Base-by-base conservation (phyloP, 2,888 invertebrate genomes). In the Erebia palarica region DNA sequence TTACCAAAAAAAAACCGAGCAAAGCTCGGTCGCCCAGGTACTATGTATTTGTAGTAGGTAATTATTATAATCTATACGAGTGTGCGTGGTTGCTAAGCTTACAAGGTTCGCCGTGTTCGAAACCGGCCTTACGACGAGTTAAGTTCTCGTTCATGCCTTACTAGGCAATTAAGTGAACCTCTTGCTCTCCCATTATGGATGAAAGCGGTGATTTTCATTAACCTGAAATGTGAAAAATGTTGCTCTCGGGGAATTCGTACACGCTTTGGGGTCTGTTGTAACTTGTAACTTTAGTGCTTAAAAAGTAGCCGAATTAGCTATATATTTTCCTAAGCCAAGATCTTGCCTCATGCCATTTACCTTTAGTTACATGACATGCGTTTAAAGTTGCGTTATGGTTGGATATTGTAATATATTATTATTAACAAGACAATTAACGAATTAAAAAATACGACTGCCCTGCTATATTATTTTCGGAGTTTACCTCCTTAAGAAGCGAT, bases 181-280 rank as follows among this genome's bases (percentile, higher is more conserved):
- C 84, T 86, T 82, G 75, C 79, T 81, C 79, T 78, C 83, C 82
- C 76, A 70, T 79, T 84, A 86, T 81, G 86, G 86, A 77, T 79
- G 79, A 81, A 78, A 77, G 78, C 79, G 80, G 81, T 83, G 86
- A 86, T 90, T 89, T 91, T 89, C 88, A 91, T 91, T 91, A 89
- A 88, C 89, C 87, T 88, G 83, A 86, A 90, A 89, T 88, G 86
- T 86, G 84, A 90, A 88, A 88, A 89, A 90, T 90, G 88, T 83
- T 78, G 84, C 75, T 79, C 65, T 36, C 58, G 16, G 57, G 55
- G 60, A 60, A 68, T 68, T 71, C 51, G 57, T 42, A 57, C 67
- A 64, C 66, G 69, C 69, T 69, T 71, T 55, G 49, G 60, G 16
- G 66, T 55, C 60, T 68, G 66, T 44, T 59, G 59, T 59, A 67